Evolutionary conservation across 2,113 vertebrate genomes (phyloP), one percentile per base, ranked within the genome.

Genomic region (Elanoides forficatus): DNA sequence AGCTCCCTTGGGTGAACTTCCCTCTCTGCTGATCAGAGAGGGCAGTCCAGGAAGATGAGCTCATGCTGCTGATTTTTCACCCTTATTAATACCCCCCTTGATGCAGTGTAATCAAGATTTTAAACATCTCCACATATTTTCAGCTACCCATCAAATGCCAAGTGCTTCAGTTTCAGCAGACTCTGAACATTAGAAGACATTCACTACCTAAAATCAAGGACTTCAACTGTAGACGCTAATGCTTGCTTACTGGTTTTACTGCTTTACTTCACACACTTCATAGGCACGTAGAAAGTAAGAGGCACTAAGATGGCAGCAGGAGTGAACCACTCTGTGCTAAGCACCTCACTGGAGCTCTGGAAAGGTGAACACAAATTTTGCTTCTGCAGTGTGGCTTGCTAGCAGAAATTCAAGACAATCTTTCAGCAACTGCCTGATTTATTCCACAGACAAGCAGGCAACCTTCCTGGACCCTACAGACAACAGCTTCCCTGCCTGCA

Each of bases 181-280:
- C 59, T 71, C 66, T 34, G 66, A 63, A 43, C 0, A 0, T 58
- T 26, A 50, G 0, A 2, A 27, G 15, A 25, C 25, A 52, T 7
- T 21, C 10, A 7, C 18, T 58, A 73, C 45, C 22, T 45, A 45
- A 87, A 76, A 5, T n/a, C 48, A 74, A 62, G 58, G 65, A 62
- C 42, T 86, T 56, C n/a, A 84, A 13, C 58, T 53, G 53, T 7
- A 65, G 40, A 36, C 4, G 6, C 16, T 72, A 60, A 73, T 5
- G 34, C 53, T 65, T 59, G 25, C 50, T 59, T 42, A 34, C 21
- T 71, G 48, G 32, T 78, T 65, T 71, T 55, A 71, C 42, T 63
- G 60, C 60, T 87, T 75, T 75, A 58, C 76, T 43, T 43, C 30
- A 34, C 6, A 4, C 21, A 48, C 36, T 43, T 67, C 7, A 29